Conservation (phyloP, 2,888 invertebrate species). For the Sinodicranocentrus sp. region DNA sequence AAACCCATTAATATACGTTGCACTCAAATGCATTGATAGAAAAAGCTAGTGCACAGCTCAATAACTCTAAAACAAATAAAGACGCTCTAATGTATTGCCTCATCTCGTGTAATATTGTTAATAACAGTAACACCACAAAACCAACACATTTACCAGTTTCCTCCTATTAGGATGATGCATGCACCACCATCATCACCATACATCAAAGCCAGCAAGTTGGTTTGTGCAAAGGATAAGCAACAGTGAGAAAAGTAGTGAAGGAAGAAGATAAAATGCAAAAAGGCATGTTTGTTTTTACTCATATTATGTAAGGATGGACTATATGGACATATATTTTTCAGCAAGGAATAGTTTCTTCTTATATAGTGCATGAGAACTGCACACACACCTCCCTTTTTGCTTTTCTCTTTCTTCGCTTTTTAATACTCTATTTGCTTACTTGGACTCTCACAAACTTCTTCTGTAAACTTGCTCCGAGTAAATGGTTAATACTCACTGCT, state of each 20-base stretch:
- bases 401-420: slow-evolving; percentile 15
- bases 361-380: not conserved
- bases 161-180: slow-evolving; percentile 1
- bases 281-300: slow-evolving; percentile 32
- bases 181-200: slow-evolving; percentile 1
- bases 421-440: not conserved
- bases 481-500: no score
- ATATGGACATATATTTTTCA: no score
- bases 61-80: no score
- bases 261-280: slow-evolving; percentile 1
- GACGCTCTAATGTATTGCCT: no score
- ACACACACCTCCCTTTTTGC: not conserved
- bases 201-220: slow-evolving; percentile 36
- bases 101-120: no score
- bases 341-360: not conserved
- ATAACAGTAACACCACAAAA: no score
- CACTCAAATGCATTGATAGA: no score
- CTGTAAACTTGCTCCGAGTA: no score
- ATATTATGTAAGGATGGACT: not conserved
- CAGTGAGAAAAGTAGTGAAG: slow-evolving; percentile 8
- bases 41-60: no score
- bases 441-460: no score
- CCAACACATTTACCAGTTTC: not conserved
- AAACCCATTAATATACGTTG: no score
- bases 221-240: slow-evolving; percentile 14